Evolutionary conservation across 2,113 vertebrate genomes (phyloP), one percentile per base, ranked within the genome.

Genomic region (Eonycteris spelaea): DNA sequence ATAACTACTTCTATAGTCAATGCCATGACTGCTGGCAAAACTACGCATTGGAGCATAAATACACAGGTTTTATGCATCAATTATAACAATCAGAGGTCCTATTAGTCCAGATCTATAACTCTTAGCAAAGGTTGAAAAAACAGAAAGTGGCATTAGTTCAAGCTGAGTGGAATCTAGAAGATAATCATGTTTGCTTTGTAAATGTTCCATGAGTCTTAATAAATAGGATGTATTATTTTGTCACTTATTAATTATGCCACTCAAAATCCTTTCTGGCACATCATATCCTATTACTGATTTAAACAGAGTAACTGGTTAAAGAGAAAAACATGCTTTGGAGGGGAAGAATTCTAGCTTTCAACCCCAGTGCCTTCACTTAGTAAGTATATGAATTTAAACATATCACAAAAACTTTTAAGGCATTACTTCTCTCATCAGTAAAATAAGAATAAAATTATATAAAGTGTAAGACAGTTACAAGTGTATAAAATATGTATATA

Each of bases 351-450:
- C 28, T 95, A 12, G 4, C 10, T 89, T 82, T 86, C 11, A 73
- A 71, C 24, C 8, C 12, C 48, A 78, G 40, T 33, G 12, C 22
- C 4, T 83, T 86, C 15, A 86, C 8, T 86, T 85, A 84, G 22
- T 65, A 88, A 26, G 73, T 90, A 5, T 61, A 86, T 51, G 35
- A 73, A 96, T 71, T 88, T 28, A 96, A 85, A 63, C 16, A 90
- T 11, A 74, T 30, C 63, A 35, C 7, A 33, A 22, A 95, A 55
- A 90, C 48, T 38, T 67, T 63, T 59, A 18, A 45, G 68, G 63
- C 33, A 28, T 94, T 48, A 21, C 15, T 85, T 68, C 79, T 80
- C 57, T 78, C 22, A 71, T 77, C 63, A 90, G 33, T 78, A 84
- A 97, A 94, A 43, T 40, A 30, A 28, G 87, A 61, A 35, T 48